Percentiles rank a stretch among this genome's conserved stretches.
Conservation (phyloP, 2,797 vertebrate species). For the Mus caroli region DNA sequence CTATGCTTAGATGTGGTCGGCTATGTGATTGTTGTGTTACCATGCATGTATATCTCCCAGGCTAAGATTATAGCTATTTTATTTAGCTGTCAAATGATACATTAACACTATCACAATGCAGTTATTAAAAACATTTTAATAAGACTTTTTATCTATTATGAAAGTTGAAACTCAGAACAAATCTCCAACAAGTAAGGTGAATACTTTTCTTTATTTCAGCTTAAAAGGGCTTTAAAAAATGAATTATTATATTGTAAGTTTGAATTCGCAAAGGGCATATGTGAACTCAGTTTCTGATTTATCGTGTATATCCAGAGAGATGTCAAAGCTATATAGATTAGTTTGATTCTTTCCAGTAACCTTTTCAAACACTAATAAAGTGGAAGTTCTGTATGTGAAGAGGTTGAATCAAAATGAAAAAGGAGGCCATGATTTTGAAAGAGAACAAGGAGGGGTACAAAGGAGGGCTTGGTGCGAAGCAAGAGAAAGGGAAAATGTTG, state of each 20-base stretch:
- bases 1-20: not conserved
- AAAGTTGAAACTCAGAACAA: not conserved
- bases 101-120: not conserved
- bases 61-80: not conserved
- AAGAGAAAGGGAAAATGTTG: not conserved
- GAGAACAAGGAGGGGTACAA: no score
- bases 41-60: not conserved
- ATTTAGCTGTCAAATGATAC: not conserved
- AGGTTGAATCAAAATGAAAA: not conserved
- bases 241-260: not conserved
- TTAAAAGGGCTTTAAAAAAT: not conserved
- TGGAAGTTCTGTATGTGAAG: not conserved
- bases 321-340: not conserved
- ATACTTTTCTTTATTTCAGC: not conserved
- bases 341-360: not conserved
- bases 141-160: not conserved
- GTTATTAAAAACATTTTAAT: not conserved
- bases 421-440: not conserved
- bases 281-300: not conserved
- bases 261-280: not conserved
- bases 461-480: not conserved
- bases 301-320: rapidly evolving
- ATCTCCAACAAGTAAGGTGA: not conserved
- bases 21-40: not conserved
- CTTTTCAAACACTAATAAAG: not conserved